Evolutionary conservation across 2,113 vertebrate genomes (phyloP).

Genomic region (Hypanus sabinus): DNA sequence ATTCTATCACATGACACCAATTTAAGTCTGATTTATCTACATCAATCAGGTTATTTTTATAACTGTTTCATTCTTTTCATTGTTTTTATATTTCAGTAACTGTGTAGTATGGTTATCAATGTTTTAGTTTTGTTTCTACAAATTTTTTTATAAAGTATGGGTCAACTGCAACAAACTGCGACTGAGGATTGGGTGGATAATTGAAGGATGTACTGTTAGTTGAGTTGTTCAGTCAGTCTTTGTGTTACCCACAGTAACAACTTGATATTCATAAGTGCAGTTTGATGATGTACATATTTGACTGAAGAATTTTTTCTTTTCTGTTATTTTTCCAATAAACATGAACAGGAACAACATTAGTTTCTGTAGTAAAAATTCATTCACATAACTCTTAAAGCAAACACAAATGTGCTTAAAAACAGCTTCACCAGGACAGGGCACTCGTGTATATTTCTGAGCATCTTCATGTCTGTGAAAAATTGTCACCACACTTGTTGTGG

Average conservation of each 20-base stretch:
- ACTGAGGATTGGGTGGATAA: neutral
- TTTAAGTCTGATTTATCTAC: slow-evolving; percentile 27
- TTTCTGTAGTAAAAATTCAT: too few relatives aligned
- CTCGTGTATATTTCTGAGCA: too few relatives aligned
- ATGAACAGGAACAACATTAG: too few relatives aligned
- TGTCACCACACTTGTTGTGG: too few relatives aligned
- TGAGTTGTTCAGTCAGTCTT: neutral
- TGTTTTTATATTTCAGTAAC: neutral
- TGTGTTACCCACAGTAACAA: neutral
- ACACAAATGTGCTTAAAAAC: too few relatives aligned
- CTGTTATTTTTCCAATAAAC: slow-evolving; percentile 5
- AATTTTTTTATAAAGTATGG: neutral
- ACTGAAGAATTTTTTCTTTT: neutral
- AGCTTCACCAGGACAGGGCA: too few relatives aligned
- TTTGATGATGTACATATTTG: neutral
- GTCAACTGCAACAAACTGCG: neutral
- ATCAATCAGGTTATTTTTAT: neutral
- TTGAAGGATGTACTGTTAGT: neutral
- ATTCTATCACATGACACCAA: slow-evolving; percentile 28
- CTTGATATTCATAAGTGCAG: neutral
- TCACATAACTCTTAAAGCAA: too few relatives aligned
- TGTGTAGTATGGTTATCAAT: neutral
- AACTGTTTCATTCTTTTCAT: neutral
- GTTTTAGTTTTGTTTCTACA: neutral
- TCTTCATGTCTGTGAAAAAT: too few relatives aligned